These are phyloP conservation scores for Micrasema minimum DNA, from an alignment of 1,140 invertebrate genomes.

Conservation along the genomic window DNA sequence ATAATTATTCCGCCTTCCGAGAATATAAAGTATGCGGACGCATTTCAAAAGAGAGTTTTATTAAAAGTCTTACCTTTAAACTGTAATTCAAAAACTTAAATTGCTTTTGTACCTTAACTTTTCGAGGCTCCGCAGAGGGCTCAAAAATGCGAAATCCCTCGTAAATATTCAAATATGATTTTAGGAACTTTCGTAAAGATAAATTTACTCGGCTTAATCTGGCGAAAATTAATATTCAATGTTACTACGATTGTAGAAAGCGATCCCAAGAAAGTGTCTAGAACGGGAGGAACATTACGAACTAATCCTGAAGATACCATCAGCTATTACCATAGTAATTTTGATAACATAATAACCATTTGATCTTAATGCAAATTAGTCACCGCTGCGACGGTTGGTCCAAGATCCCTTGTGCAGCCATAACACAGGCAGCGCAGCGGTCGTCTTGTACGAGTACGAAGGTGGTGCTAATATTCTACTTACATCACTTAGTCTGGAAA, in stretches of 20 bases:
- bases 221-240: conserved; percentile 33
- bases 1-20: conserved; percentile 1
- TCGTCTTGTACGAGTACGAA: neutral
- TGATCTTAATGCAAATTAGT: conserved; percentile 53
- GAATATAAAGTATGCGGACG: conserved; percentile 17
- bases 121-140: conserved; percentile 8
- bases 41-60: conserved; percentile 20
- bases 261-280: conserved; percentile 35
- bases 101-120: conserved; percentile 33
- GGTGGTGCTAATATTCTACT: neutral
- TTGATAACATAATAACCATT: conserved; percentile 54
- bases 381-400: conserved; percentile 41
- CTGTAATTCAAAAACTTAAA: conserved; percentile 33
- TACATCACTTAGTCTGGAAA: no score
- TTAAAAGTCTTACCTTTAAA: conserved; percentile 23
- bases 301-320: conserved; percentile 46
- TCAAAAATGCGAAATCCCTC: conserved; percentile 31
- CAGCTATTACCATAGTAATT: conserved; percentile 53
- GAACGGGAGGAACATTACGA: conserved; percentile 7
- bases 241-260: conserved; percentile 32
- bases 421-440: neutral
- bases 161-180: conserved; percentile 33
- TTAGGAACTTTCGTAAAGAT: conserved; percentile 16
- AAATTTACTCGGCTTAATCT: conserved; percentile 31
- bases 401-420: no score